Percentiles rank a stretch among this genome's conserved stretches.
Conservation (phyloP, 2,797 vertebrate genomes). For the Propithecus perrieri region DNA sequence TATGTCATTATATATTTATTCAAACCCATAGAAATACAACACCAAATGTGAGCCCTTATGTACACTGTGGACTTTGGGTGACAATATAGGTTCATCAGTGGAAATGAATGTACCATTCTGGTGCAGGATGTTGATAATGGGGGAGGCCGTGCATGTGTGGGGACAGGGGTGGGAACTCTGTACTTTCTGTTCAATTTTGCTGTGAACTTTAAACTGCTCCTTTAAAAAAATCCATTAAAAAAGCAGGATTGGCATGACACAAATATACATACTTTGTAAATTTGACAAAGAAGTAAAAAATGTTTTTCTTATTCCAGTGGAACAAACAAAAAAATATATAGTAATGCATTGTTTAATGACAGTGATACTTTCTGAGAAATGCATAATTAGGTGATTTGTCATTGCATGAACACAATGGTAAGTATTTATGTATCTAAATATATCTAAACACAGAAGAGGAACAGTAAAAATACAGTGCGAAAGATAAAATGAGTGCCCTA, state of each 20-base stretch:
- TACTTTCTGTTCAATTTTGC: background rate
- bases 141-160: background rate
- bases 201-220: background rate
- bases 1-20: background rate
- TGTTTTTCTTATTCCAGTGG: background rate
- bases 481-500: background rate
- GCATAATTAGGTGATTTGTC: background rate
- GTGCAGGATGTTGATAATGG: background rate
- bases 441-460: background rate
- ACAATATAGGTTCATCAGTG: rapidly evolving
- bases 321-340: background rate
- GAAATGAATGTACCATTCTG: background rate
- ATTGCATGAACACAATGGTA: background rate
- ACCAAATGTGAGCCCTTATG: background rate
- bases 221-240: background rate
- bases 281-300: slow-evolving; percentile 10
- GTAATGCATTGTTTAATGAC: background rate
- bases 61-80: background rate
- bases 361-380: background rate
- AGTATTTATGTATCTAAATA: background rate
- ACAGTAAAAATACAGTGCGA: background rate
- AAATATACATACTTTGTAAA: background rate
- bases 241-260: background rate
- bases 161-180: background rate
- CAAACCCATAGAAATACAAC: background rate